phyloP scores from a whole-genome alignment of 2,113 vertebrate species.

The Emydocephalus ijimae region DNA sequence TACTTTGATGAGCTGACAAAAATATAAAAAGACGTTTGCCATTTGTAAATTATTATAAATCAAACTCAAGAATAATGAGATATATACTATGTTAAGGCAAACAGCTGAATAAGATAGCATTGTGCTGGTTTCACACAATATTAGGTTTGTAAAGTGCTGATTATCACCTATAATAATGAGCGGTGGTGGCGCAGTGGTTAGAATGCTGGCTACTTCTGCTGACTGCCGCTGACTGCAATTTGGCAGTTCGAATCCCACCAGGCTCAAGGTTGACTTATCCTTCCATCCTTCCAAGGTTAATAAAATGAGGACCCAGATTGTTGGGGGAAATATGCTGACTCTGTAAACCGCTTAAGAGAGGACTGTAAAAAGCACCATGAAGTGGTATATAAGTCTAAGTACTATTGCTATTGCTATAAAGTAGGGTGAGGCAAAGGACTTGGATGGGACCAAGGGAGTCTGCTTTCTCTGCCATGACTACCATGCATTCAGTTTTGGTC shows the following conservation, averaged over 20 bases:
- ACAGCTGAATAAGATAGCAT: background rate
- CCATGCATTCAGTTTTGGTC: background rate
- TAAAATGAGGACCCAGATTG: too few relatives aligned
- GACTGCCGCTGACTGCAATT: too few relatives aligned
- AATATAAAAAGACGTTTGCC: background rate
- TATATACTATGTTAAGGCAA: background rate
- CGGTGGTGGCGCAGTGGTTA: too few relatives aligned
- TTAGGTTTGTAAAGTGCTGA: background rate
- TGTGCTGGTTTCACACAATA: background rate
- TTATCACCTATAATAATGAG: background rate
- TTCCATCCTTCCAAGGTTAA: too few relatives aligned
- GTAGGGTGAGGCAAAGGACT: background rate
- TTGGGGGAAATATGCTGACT: too few relatives aligned
- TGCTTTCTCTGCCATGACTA: background rate
- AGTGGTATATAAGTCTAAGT: too few relatives aligned
- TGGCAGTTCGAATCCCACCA: too few relatives aligned
- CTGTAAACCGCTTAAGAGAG: too few relatives aligned
- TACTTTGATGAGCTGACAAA: background rate
- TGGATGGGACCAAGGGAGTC: background rate
- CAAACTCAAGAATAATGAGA: background rate
- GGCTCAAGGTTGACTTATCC: too few relatives aligned
- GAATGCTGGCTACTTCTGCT: too few relatives aligned
- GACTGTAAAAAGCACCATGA: too few relatives aligned
- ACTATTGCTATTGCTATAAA: background rate
- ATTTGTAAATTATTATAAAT: background rate